Percentiles rank a stretch among this genome's conserved stretches.
Conservation (phyloP, 1,140 invertebrate genomes). For the Meloidogyne chitwoodi region DNA sequence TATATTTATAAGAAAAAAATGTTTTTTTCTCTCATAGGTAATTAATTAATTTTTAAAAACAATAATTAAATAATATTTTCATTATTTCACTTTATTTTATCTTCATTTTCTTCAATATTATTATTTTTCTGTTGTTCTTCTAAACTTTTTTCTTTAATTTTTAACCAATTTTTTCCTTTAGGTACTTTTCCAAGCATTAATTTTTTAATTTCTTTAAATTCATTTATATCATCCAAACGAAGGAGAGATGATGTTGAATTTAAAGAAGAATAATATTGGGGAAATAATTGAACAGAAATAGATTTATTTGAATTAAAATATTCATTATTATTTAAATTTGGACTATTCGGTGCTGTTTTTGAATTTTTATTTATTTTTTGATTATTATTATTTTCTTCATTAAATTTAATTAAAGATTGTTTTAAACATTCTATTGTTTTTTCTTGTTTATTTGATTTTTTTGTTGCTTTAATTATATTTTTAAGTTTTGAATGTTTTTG, state of each 20-base stretch:
- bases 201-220: background rate
- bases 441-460: background rate
- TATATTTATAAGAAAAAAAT: too few relatives aligned
- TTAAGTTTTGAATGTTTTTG: background rate
- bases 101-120: too few relatives aligned
- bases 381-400: background rate
- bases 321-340: background rate
- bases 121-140: background rate
- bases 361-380: background rate
- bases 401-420: background rate
- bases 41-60: too few relatives aligned
- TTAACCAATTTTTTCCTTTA: background rate
- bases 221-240: background rate
- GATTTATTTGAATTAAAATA: background rate
- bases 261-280: background rate
- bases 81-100: background rate
- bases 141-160: slow-evolving; percentile 1
- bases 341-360: background rate
- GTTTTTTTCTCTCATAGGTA: too few relatives aligned
- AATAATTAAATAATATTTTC: background rate
- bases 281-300: background rate
- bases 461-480: background rate
- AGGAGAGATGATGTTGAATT: background rate
- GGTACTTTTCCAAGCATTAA: background rate
- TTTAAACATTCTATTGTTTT: background rate